These are phyloP conservation scores for Pelmatolapia mariae DNA, from an alignment of 2,113 vertebrate genomes.

Conservation along the genomic window DNA sequence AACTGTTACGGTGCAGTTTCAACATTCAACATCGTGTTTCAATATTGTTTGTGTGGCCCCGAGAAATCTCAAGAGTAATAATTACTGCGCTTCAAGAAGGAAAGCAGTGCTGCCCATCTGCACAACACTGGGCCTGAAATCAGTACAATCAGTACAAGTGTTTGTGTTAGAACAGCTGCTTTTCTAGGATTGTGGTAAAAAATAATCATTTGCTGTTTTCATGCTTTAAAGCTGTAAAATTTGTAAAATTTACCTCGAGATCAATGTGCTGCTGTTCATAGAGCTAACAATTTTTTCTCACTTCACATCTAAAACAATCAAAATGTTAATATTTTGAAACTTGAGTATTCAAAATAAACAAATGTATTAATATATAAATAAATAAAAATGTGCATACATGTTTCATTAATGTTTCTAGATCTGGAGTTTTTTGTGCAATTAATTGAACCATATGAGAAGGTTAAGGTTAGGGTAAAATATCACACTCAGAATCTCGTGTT, in stretches of 20 bases:
- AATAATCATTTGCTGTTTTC: not conserved
- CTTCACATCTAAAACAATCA: not conserved
- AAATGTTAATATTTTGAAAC: not conserved
- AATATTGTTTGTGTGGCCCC: not conserved
- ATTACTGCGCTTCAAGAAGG: constrained; percentile 2
- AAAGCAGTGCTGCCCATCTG: not conserved
- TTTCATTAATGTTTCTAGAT: not conserved
- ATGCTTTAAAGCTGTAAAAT: not conserved
- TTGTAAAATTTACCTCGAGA: not conserved
- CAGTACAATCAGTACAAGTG: not conserved
- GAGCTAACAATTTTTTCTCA: not conserved
- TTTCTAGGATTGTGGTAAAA: not conserved
- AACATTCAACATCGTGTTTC: not conserved
- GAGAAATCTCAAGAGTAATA: constrained; percentile 8
- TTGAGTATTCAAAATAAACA: not conserved
- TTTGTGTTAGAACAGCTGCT: not conserved
- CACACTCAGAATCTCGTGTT: not conserved
- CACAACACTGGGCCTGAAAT: not conserved
- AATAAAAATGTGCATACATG: not conserved
- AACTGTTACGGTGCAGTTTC: not conserved
- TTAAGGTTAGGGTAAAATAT: not conserved
- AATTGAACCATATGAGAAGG: not conserved
- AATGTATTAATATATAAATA: not conserved
- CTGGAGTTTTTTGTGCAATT: too few species aligned
- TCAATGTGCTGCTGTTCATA: not conserved